These are phyloP conservation scores for Podarcis siculus DNA, from an alignment of 2,797 vertebrate species.

Conservation along the genomic window DNA sequence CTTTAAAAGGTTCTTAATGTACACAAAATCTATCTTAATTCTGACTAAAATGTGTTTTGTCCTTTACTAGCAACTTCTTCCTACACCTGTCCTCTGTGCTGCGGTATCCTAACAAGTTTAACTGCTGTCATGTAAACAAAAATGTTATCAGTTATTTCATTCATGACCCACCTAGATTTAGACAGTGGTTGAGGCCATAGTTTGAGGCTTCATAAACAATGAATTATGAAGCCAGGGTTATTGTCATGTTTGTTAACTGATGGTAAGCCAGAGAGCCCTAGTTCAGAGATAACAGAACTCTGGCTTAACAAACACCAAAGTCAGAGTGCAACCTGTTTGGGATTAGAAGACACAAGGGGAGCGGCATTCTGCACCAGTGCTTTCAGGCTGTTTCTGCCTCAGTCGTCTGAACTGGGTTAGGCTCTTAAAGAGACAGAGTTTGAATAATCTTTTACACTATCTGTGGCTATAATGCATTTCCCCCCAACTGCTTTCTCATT, in stretches of 20 bases:
- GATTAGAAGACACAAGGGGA: neutral
- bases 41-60: slow-evolving; percentile 72
- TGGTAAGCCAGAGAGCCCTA: neutral
- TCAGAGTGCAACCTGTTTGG: neutral
- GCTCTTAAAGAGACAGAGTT: neutral
- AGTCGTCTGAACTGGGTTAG: too few relatives aligned
- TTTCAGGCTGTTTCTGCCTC: too few relatives aligned
- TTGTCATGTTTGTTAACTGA: neutral
- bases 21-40: slow-evolving; percentile 75
- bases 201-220: neutral
- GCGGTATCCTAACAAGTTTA: neutral
- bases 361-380: neutral
- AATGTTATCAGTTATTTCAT: neutral
- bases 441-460: slow-evolving; percentile 48
- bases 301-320: neutral
- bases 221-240: neutral
- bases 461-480: neutral
- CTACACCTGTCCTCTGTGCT: slow-evolving; percentile 28
- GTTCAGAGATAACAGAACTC: neutral
- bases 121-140: neutral
- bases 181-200: neutral
- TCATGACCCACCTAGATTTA: neutral
- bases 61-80: slow-evolving; percentile 61
- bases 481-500: slow-evolving; percentile 38
- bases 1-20: slow-evolving; percentile 76